Evolutionary conservation across 2,797 vertebrate species (phyloP).

Genomic region (Paedocypris micromegethes): DNA sequence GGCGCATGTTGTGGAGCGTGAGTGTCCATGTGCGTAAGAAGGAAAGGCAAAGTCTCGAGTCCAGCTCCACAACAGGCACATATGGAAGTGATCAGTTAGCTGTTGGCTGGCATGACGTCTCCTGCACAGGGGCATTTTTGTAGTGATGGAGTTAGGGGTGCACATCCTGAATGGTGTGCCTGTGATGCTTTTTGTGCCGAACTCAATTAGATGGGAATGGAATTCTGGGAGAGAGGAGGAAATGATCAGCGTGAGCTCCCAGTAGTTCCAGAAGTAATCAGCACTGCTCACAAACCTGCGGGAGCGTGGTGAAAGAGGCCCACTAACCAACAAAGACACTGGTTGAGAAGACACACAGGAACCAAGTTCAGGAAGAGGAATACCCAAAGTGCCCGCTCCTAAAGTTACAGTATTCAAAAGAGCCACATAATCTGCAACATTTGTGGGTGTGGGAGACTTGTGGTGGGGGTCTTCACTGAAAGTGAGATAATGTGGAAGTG

Average conservation of each 20-base stretch:
- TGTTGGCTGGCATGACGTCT: constrained; percentile 37
- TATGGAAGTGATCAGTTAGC: constrained; percentile 46
- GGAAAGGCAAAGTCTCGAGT: constrained; percentile 31
- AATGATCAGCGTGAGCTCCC: constrained; percentile 22
- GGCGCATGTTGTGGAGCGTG: neutral
- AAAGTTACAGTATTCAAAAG: neutral
- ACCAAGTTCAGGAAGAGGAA: constrained; percentile 17
- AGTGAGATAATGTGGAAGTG: constrained; percentile 50
- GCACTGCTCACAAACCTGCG: constrained; percentile 9
- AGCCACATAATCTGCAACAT: constrained; percentile 2
- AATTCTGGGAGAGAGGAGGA: constrained; percentile 23
- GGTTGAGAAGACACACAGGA: constrained; percentile 13
- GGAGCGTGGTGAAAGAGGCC: constrained; percentile 5
- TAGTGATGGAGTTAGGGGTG: constrained; percentile 16
- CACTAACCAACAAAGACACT: constrained; percentile 5
- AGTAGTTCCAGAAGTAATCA: constrained; percentile 29
- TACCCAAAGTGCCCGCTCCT: neutral
- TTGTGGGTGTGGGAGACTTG: constrained; percentile 13
- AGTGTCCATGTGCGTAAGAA: constrained; percentile 24
- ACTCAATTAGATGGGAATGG: constrained; percentile 35
- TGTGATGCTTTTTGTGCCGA: constrained; percentile 34
- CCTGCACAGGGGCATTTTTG: constrained; percentile 30
- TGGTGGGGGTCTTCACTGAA: neutral
- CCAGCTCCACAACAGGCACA: constrained; percentile 30
- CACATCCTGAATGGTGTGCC: constrained; percentile 23